Conservation (phyloP, 2,113 vertebrate species). For the Brienomyrus brachyistius region DNA sequence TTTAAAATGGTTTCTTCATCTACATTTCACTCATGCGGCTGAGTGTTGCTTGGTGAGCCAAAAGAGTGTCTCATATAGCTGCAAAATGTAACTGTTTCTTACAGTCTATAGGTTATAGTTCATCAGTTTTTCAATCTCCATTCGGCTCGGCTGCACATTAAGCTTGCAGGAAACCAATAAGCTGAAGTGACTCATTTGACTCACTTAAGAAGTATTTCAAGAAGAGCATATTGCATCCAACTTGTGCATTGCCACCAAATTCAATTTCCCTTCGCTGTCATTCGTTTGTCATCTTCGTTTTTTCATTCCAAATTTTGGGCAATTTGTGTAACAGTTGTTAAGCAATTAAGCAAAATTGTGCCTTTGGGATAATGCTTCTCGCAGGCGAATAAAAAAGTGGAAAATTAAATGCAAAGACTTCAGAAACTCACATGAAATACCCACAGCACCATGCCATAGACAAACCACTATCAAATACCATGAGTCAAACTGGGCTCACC, state of each 20-base stretch:
- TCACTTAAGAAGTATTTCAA: neutral
- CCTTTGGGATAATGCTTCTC: neutral
- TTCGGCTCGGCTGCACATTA: neutral
- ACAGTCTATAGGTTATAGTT: neutral
- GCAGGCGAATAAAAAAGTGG: neutral
- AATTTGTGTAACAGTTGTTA: neutral
- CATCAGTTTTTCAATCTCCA: constrained; percentile 1
- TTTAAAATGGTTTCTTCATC: neutral
- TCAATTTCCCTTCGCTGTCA: neutral
- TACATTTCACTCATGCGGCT: neutral
- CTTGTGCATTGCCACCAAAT: neutral
- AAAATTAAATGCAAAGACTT: neutral
- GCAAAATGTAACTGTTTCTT: neutral
- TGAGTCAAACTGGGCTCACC: neutral
- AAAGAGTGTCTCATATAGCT: neutral
- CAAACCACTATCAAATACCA: neutral
- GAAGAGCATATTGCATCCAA: neutral
- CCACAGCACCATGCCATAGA: neutral
- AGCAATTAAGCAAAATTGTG: neutral
- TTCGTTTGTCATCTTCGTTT: neutral
- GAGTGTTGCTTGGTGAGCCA: neutral
- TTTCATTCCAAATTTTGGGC: neutral
- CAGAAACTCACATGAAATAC: neutral
- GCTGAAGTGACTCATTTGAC: neutral
- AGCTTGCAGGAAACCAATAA: neutral